phyloP scores from a whole-genome alignment of 2,113 vertebrate genomes.

The Epinephelus lanceolatus region DNA sequence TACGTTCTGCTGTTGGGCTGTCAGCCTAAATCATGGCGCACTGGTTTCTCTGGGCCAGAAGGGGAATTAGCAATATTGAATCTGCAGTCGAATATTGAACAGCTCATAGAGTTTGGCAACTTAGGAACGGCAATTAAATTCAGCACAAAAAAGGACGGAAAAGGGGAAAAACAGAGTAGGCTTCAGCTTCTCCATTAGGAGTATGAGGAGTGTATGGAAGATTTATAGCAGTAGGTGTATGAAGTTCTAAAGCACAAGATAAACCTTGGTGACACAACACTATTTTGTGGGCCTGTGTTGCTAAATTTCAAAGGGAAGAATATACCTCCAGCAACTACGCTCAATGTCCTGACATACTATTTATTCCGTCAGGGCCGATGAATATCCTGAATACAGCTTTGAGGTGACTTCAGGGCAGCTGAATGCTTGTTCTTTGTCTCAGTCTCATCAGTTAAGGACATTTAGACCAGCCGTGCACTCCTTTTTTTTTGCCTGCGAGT shows the following conservation, averaged over 20 bases:
- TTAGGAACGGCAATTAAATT: conserved; percentile 51
- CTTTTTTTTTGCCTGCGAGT: conserved; percentile 4
- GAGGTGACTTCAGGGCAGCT: conserved; percentile 16
- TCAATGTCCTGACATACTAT: conserved; percentile 28
- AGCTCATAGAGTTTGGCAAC: conserved; percentile 40
- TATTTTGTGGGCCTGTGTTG: not conserved
- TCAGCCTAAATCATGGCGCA: conserved; percentile 69
- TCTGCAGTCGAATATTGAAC: conserved; percentile 58
- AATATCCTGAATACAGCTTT: conserved; percentile 44
- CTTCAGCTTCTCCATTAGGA: conserved; percentile 34
- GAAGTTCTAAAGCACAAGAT: conserved; percentile 22
- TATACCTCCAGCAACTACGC: conserved; percentile 14
- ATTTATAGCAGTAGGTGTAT: conserved; percentile 31
- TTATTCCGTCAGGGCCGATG: conserved; percentile 35
- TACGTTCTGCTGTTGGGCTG: conserved; percentile 68
- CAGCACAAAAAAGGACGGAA: conserved; percentile 8
- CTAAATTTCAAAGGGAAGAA: conserved; percentile 36
- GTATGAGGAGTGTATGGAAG: conserved; percentile 5
- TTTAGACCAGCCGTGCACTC: conserved; percentile 38
- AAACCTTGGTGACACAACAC: conserved; percentile 29
- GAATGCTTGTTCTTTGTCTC: conserved; percentile 37
- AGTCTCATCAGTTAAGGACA: conserved; percentile 53
- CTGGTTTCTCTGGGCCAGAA: conserved; percentile 76
- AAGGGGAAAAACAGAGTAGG: not conserved
- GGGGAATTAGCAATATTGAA: conserved; percentile 81